phyloP scores from a whole-genome alignment of 2,113 vertebrate species.

The Chloebia gouldiae region DNA sequence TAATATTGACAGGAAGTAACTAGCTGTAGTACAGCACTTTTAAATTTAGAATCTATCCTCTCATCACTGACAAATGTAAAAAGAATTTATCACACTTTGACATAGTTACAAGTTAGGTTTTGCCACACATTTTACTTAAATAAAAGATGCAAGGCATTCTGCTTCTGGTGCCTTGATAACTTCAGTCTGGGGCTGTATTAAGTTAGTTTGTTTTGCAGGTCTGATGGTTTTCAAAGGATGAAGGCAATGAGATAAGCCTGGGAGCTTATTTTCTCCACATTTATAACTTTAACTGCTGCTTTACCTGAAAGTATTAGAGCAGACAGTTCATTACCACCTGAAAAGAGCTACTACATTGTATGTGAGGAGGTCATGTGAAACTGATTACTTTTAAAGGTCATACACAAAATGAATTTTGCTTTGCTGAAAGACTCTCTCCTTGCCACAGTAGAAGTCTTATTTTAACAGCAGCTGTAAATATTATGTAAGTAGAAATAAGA shows the following conservation, averaged over 20 bases:
- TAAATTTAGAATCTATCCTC: not conserved
- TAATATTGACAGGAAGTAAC: not conserved
- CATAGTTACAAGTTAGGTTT: not conserved
- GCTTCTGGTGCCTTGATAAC: not conserved
- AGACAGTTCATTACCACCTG: conserved; percentile 47
- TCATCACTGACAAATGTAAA: not conserved
- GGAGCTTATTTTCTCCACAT: conserved; percentile 33
- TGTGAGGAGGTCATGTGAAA: conserved; percentile 48
- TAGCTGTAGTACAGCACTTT: not conserved
- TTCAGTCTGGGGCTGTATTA: not conserved
- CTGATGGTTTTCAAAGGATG: not conserved
- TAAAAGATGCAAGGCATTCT: not conserved
- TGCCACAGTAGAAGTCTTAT: conserved; percentile 1
- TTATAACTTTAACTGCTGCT: conserved; percentile 4
- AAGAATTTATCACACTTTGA: not conserved
- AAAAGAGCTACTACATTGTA: not conserved
- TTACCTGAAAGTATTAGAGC: conserved; percentile 23
- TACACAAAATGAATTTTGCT: conserved; percentile 27
- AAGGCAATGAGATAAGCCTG: conserved; percentile 14
- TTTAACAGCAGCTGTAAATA: not conserved
- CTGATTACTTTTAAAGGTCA: conserved; percentile 55
- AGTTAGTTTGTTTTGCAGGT: not conserved
- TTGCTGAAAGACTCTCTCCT: not conserved
- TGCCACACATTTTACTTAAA: not conserved
- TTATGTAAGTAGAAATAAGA: not conserved